Base-by-base conservation (phyloP, 1,140 invertebrate genomes). In the Drosophila virilis region DNA sequence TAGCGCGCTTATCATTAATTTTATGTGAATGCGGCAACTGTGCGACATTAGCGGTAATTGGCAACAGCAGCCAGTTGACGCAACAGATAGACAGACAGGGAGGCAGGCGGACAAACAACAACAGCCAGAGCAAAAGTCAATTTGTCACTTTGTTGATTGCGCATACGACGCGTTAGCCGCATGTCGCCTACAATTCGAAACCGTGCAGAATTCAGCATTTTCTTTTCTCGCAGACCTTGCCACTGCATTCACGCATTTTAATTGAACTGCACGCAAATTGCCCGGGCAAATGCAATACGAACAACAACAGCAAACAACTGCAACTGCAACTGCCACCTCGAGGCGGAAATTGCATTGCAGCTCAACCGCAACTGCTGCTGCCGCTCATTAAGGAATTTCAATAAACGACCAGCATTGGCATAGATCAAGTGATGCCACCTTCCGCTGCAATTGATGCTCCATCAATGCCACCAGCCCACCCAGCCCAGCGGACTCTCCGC, bases 31-130 rank as follows among this genome's bases (percentile, higher is more conserved):
- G 73, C 83, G 76, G 83, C 85, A 88, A 88, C 84, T 90, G 80
- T 79, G 80, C 85, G 80, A 88, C 84, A 88, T 88, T 88, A 89
- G 84, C 85, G 84, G 84, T 88, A 88, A 88, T 88, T 88, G 84
- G 84, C 80, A 89, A 79, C 84, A 84, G 78, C 77, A 78, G 75
- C 50, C 43, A 22, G 50, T 13, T 28, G 8, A 67, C 35, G 46
- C 55, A 50, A 42, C 77, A 72, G 52, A 60, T 58, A 77, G 65
- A 58, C 13, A 43, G 48, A 51, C 33, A 51, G 38, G 43, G 28
- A 55, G 37, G 62, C 43, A 65, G 22, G 57, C 32, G 13, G 37
- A 60, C 33, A 33, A 12, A 37, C 58, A 61, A 17, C 38, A 33
- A 8, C 45, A 33, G 42, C 12, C 55, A 61, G 9, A 12, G 58